A percentile compares a stretch with the other conserved stretches of the same genome.
phyloP scores from a whole-genome alignment of 2,888 invertebrate genomes.

The Lampropteryx suffumata region DNA sequence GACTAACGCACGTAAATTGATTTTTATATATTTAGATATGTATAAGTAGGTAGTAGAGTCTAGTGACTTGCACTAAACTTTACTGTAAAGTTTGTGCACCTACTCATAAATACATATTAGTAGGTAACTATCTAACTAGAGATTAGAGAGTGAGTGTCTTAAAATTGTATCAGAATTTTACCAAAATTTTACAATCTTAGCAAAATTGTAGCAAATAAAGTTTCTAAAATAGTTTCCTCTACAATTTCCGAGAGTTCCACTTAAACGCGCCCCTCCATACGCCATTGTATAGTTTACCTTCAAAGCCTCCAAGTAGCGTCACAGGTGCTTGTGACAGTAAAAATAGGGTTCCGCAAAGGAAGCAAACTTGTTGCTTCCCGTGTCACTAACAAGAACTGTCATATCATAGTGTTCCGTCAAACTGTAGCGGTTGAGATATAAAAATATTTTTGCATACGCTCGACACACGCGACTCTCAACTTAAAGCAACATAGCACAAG shows the following conservation, averaged over 20 bases:
- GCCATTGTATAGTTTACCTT: constrained; percentile 10
- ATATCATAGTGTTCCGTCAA: constrained; percentile 33
- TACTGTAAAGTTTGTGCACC: too few relatives aligned
- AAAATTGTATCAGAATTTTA: too few relatives aligned
- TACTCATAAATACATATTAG: too few relatives aligned
- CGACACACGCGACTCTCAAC: constrained; percentile 19
- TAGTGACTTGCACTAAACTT: too few relatives aligned
- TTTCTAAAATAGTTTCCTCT: not conserved
- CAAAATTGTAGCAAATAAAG: not conserved
- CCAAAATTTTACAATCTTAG: too few relatives aligned
- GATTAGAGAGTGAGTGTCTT: too few relatives aligned
- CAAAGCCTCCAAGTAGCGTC: constrained; percentile 15
- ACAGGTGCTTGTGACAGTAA: constrained; percentile 28
- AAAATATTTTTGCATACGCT: constrained; percentile 38
- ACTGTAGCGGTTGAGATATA: constrained; percentile 39
- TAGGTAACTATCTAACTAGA: too few relatives aligned
- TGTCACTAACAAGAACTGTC: constrained; percentile 36
- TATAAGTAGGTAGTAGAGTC: too few relatives aligned
- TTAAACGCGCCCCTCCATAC: constrained; percentile 6
- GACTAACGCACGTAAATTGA: too few relatives aligned
- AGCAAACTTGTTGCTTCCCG: constrained; percentile 34
- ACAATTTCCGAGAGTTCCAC: not conserved
- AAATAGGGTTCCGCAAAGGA: constrained; percentile 32
- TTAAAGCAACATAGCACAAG: constrained; percentile 2
- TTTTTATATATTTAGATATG: too few relatives aligned